phyloP scores from a whole-genome alignment of 2,113 vertebrate species.

The Cygnus atratus region DNA sequence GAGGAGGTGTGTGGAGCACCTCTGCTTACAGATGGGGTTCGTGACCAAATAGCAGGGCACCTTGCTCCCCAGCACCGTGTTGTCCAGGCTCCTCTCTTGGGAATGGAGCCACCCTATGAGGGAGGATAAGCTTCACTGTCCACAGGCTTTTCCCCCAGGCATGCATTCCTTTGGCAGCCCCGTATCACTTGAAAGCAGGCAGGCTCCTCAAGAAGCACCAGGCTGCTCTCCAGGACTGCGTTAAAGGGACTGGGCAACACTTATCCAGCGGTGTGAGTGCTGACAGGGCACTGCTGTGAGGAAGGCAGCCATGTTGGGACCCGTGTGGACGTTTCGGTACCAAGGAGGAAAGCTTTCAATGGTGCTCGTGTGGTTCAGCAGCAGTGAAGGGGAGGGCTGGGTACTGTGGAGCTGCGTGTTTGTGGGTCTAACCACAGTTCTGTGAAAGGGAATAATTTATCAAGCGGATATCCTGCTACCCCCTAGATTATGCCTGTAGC shows the following conservation, averaged over 20 bases:
- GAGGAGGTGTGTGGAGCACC: neutral
- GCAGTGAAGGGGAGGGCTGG: neutral
- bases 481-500: neutral
- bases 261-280: neutral
- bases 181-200: neutral
- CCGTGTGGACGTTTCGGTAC: fast-evolving
- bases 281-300: neutral
- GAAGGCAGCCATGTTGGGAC: neutral
- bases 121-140: neutral
- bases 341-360: neutral
- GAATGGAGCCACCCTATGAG: neutral
- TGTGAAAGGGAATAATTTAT: neutral
- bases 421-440: neutral
- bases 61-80: neutral
- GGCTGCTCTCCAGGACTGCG: neutral
- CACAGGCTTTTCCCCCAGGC: neutral
- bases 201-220: neutral
- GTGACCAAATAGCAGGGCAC: neutral
- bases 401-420: neutral
- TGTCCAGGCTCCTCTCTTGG: neutral
- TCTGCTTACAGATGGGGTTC: neutral
- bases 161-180: neutral
- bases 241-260: neutral
- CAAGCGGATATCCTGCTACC: neutral
- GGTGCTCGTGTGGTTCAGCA: neutral